phyloP scores from a whole-genome alignment of 2,888 invertebrate genomes.

The Mylabris sibirica region DNA sequence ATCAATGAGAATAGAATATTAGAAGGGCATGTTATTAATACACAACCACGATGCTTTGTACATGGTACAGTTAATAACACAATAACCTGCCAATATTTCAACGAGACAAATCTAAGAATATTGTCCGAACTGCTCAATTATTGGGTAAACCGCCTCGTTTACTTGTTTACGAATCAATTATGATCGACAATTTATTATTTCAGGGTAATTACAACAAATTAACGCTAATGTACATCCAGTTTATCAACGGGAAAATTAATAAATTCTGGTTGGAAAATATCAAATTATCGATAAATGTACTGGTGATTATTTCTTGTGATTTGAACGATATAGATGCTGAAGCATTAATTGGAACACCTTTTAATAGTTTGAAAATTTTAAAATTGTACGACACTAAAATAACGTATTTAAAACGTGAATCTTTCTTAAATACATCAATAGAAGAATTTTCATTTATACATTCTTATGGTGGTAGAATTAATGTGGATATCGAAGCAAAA shows the following conservation, averaged over 20 bases:
- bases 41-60: background rate
- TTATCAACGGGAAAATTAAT: conserved; percentile 14
- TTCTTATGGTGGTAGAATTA: background rate
- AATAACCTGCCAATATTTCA: too few species aligned
- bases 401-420: conserved; percentile 27
- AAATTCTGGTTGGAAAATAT: conserved; percentile 18
- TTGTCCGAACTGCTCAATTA: background rate
- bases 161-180: background rate
- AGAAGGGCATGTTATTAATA: background rate
- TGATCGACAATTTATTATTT: background rate
- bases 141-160: background rate
- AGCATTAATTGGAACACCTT: conserved; percentile 38
- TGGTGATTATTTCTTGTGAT: background rate
- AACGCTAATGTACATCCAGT: background rate
- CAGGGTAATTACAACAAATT: background rate
- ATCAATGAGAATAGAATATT: background rate
- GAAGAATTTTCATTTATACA: conserved; percentile 11
- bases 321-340: conserved; percentile 7
- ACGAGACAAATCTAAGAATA: too few species aligned
- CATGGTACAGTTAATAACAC: too few species aligned
- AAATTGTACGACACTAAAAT: conserved; percentile 32
- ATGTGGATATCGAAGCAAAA: conserved; percentile 35
- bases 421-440: conserved; percentile 11
- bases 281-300: background rate
- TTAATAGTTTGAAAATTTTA: conserved; percentile 26